Evolutionary conservation across 2,888 invertebrate genomes (phyloP).

Genomic region (Desoria tigrina): DNA sequence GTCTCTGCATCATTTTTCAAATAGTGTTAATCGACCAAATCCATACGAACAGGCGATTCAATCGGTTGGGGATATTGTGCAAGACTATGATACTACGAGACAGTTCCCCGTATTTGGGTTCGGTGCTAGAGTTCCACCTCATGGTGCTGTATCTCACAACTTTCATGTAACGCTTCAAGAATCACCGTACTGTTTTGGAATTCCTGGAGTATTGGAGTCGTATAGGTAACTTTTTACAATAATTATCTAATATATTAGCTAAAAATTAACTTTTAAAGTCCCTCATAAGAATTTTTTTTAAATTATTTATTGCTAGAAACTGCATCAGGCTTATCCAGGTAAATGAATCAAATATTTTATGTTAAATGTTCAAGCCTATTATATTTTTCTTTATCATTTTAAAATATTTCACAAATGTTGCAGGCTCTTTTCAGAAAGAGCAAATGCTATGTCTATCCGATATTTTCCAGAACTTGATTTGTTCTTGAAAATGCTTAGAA

Average conservation of each 20-base stretch:
- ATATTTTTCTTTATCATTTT: no score
- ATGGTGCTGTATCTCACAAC: conserved; percentile 60
- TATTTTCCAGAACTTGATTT: no score
- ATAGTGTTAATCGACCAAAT: conserved; percentile 54
- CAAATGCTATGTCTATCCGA: no score
- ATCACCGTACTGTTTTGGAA: conserved; percentile 58
- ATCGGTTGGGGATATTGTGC: conserved; percentile 58
- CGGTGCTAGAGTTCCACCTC: conserved; percentile 60
- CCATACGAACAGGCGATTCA: conserved; percentile 59
- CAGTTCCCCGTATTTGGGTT: conserved; percentile 60
- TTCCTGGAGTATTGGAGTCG: conserved; percentile 59
- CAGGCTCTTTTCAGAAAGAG: no score
- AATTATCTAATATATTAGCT: not conserved
- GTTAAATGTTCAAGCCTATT: not conserved
- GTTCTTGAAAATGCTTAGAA: no score
- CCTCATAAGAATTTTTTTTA: conserved; percentile 11
- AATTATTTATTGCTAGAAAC: no score
- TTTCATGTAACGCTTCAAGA: conserved; percentile 56
- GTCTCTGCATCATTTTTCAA: conserved; percentile 52
- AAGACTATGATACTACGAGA: conserved; percentile 61
- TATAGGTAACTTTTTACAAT: conserved; percentile 55
- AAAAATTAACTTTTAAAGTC: not conserved
- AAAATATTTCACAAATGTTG: no score
- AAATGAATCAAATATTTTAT: conserved; percentile 16
- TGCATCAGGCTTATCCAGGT: conserved; percentile 52